Evolutionary conservation across 2,888 invertebrate genomes (phyloP).

Genomic region (Sinodicranocentrus sp.): DNA sequence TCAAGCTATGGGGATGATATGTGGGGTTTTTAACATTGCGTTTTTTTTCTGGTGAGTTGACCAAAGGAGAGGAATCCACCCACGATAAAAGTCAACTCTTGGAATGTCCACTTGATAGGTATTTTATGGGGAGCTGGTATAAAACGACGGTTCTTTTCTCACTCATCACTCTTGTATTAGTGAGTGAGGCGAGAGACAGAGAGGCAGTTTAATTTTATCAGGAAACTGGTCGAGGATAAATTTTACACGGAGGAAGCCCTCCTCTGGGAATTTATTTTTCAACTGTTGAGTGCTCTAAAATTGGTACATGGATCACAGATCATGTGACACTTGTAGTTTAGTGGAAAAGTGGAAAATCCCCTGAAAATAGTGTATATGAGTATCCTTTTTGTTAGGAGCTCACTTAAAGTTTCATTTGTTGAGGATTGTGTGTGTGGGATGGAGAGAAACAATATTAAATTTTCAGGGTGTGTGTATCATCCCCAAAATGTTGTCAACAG

Average conservation of each 20-base stretch:
- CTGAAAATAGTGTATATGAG: no score
- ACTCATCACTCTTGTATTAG: conserved; percentile 9
- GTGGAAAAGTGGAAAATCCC: no score
- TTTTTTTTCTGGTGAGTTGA: no score
- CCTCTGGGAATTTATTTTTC: conserved; percentile 7
- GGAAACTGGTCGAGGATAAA: not conserved
- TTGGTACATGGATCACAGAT: no score
- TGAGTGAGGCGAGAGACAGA: no score
- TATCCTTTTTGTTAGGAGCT: no score
- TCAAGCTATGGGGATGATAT: no score
- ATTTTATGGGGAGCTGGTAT: conserved; percentile 37
- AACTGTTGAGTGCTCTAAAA: not conserved
- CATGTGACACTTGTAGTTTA: no score
- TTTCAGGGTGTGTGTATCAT: conserved; percentile 8
- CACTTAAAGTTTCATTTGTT: conserved; percentile 17
- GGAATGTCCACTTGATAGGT: conserved; percentile 56
- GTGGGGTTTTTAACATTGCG: no score
- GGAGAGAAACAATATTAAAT: conserved; percentile 8
- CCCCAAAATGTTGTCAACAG: conserved; percentile 1
- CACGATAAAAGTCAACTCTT: conserved; percentile 37
- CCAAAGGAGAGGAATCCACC: conserved; percentile 45
- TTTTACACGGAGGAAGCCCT: no score
- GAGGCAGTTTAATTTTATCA: conserved; percentile 53
- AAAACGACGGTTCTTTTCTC: not conserved
- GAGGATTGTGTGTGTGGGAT: not conserved